Base-by-base conservation (phyloP, 30 jellyfish, hydroid and myxozoan genomes). In the Sanderia malayensis region DNA sequence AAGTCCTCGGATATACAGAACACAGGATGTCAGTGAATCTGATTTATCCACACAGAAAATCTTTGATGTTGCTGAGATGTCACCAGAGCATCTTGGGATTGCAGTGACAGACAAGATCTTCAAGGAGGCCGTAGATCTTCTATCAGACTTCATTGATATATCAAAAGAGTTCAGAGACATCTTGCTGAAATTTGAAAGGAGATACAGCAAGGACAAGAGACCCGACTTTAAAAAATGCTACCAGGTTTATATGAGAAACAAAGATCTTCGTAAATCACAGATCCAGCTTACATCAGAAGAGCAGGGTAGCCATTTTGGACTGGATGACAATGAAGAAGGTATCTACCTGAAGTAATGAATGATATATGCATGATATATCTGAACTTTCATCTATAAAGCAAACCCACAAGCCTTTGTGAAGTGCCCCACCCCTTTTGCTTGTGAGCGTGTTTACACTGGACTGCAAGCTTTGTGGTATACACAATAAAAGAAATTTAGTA, bases 61-160 rank as follows among this genome's bases (percentile, higher is more conserved):
- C 20, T 83, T 81, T 60, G 88, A 81, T 44, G 92, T 89, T 0
- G 80, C 76, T 31, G 67, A 46, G 10, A 49, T 88, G 78, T 63
- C 64, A 18, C 94, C 94, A 22, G 97, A 89, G 64, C 66, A n/a
- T 7, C 84, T 83, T 32, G 84, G 88, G 3, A 49, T 64, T 19
- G 44, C 66, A 31, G 46, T 62, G 31, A 83, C 92, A 1, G 95
- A 89, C 64, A 79, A 89, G 30, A 63, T 89, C 18, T 89, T 82
- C 49, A 52, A 31, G 26, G 74, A 78, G 4, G 78, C 85, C 0
- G 87, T 55, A 13, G 83, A 64, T 9, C 44, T 31, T n/a, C 68
- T 67, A 49, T 75, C 30, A n/a, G 81, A 83, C 0, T 89, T 89
- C 70, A 71, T 75, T 46, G 90, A 76, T 27, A 79, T 74, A 32